Conservation (phyloP, 2,113 vertebrate genomes). For the Phyllostomus hastatus region DNA sequence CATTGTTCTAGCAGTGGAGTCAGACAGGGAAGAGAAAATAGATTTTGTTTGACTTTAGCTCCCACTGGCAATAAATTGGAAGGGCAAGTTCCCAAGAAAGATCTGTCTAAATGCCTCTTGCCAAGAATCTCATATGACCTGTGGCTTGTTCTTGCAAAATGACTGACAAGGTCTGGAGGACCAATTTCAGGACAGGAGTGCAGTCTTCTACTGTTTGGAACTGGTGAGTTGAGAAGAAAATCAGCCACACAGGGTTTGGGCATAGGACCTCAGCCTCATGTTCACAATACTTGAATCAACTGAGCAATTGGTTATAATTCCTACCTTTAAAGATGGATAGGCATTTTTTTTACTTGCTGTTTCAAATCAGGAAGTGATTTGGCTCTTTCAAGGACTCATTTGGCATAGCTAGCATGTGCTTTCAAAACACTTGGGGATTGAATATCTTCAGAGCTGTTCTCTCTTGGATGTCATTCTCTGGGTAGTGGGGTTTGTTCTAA, state of each 20-base stretch:
- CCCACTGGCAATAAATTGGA: not conserved
- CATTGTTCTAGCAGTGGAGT: not conserved
- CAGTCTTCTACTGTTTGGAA: not conserved
- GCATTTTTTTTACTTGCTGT: not conserved
- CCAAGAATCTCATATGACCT: not conserved
- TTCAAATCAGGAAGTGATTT: conserved; percentile 58
- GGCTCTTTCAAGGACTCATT: conserved; percentile 40
- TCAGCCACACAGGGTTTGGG: not conserved
- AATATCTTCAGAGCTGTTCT: conserved; percentile 44
- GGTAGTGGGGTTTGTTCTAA: conserved; percentile 50
- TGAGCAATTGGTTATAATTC: not conserved
- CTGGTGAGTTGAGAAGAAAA: not conserved
- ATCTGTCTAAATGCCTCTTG: conserved; percentile 26
- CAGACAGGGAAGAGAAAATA: not conserved
- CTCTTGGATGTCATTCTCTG: conserved; percentile 14
- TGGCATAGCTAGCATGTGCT: conserved; percentile 44
- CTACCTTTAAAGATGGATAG: not conserved
- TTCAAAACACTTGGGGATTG: conserved; percentile 57
- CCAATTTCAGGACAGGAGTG: not conserved
- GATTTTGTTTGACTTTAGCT: not conserved
- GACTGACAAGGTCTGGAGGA: not conserved
- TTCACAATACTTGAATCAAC: not conserved
- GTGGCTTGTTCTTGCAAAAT: not conserved
- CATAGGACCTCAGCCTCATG: not conserved
- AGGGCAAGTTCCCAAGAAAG: not conserved